These are phyloP conservation scores for Muricea muricata DNA, from an alignment of 92 coral and sea anemone genomes.

Conservation along the genomic window DNA sequence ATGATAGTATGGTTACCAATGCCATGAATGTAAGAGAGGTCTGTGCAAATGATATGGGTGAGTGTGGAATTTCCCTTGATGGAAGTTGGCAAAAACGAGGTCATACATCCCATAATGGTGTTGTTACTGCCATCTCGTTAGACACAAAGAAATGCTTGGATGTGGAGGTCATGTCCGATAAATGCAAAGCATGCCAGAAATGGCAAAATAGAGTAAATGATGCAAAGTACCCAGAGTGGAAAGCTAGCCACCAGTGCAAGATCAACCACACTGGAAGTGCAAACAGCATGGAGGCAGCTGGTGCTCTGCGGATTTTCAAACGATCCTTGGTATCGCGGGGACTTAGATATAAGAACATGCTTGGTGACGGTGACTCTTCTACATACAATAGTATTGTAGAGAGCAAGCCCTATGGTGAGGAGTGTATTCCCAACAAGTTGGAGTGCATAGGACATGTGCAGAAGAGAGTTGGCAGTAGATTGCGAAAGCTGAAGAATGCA, in stretches of 20 bases:
- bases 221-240: background rate
- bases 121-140: background rate
- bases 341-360: constrained; percentile 5
- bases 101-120: background rate
- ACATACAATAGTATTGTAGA: background rate
- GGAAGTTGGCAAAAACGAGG: background rate
- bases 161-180: background rate
- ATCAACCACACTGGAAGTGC: constrained; percentile 19
- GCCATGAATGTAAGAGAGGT: background rate
- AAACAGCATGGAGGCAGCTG: background rate
- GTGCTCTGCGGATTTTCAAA: constrained; percentile 7
- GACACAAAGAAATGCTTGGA: background rate
- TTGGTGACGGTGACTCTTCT: constrained; percentile 35
- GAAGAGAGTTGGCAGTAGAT: background rate
- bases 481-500: background rate
- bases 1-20: background rate
- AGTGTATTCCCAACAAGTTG: background rate
- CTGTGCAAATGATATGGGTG: background rate
- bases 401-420: background rate
- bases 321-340: background rate
- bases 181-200: background rate
- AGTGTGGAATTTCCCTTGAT: background rate
- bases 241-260: background rate
- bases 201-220: background rate
- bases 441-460: constrained; percentile 28